A percentile compares a stretch with the other conserved stretches of the same genome.
phyloP scores from a whole-genome alignment of 2,113 vertebrate species.

The Rhinichthys klamathensis region DNA sequence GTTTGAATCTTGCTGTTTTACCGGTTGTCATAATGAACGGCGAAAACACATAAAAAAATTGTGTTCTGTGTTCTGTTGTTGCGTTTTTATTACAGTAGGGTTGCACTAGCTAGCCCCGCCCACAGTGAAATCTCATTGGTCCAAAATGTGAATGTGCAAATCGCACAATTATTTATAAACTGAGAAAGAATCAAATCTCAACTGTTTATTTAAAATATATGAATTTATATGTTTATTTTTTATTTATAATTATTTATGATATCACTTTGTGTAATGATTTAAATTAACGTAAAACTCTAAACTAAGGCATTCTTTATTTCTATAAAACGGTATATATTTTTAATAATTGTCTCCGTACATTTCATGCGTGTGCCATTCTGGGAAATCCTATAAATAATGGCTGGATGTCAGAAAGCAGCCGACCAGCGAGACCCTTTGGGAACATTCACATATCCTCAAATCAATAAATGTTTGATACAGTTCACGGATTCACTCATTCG shows the following conservation, averaged over 20 bases:
- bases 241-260: not conserved
- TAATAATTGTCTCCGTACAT: slow-evolving; percentile 20
- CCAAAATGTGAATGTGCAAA: not conserved
- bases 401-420: slow-evolving; percentile 48
- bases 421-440: slow-evolving; percentile 6
- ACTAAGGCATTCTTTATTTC: no score
- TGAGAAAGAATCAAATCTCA: not conserved
- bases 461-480: slow-evolving; percentile 28
- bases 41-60: no score
- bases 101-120: no score
- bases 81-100: no score
- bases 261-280: not conserved
- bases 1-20: no score
- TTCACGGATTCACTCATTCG: not conserved
- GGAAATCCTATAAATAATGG: slow-evolving; percentile 63
- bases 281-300: no score
- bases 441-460: slow-evolving; percentile 14
- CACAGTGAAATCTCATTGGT: not conserved
- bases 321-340: no score
- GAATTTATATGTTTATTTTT: not conserved
- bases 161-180: not conserved
- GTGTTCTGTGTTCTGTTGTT: no score
- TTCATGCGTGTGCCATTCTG: slow-evolving; percentile 33
- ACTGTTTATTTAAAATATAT: not conserved
- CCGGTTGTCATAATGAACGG: no score